Conservation (phyloP, 30 jellyfish, hydroid and myxozoan species). For the Thelohanellus kitauei region DNA sequence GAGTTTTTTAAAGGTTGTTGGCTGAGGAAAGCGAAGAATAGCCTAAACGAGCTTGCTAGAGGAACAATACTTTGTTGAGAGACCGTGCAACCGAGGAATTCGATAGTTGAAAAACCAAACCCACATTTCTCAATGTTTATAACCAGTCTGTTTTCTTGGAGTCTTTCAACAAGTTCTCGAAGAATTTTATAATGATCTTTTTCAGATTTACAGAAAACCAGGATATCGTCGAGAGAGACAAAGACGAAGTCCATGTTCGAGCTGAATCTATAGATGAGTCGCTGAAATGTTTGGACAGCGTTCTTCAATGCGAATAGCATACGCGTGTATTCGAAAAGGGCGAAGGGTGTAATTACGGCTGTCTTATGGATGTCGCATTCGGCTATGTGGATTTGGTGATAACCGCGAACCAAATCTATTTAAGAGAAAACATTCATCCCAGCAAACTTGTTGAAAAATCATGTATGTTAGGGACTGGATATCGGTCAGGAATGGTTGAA, state of each 20-base stretch:
- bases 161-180: neutral
- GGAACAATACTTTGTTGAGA: constrained; percentile 1
- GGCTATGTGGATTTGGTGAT: too few species aligned
- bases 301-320: neutral
- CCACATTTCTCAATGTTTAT: constrained; percentile 3
- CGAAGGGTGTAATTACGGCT: constrained; percentile 1
- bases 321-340: constrained; percentile 1
- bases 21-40: constrained; percentile 4
- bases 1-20: constrained; percentile 2
- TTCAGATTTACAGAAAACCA: neutral
- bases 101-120: too few species aligned
- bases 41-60: constrained; percentile 1
- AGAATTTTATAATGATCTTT: neutral
- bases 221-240: constrained; percentile 1
- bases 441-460: constrained; percentile 5
- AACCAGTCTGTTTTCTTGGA: constrained; percentile 3
- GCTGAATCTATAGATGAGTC: neutral
- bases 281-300: constrained; percentile 2
- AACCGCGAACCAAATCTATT: neutral
- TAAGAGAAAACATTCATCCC: neutral
- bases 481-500: constrained; percentile 10
- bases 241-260: neutral
- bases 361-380: neutral
- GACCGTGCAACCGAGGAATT: constrained; percentile 4
- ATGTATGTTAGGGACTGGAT: constrained; percentile 14